Conservation (phyloP, 53 echinoderm and acorn worm genomes). For the Stichopus horrens region DNA sequence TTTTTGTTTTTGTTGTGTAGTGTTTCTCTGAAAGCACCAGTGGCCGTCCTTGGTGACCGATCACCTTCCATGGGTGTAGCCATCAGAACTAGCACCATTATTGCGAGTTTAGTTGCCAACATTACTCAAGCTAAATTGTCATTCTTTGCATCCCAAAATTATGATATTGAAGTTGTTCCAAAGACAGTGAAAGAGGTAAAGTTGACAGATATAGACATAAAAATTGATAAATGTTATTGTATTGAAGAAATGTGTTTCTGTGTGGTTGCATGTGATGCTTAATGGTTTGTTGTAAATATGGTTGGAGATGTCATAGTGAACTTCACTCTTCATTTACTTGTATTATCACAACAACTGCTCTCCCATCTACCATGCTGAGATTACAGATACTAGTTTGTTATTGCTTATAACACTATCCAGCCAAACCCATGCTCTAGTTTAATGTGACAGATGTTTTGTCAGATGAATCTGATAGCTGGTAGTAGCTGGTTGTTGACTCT, state of each 20-base stretch:
- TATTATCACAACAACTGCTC: too few species aligned
- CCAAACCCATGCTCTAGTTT: too few species aligned
- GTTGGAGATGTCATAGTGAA: too few species aligned
- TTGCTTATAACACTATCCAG: too few species aligned
- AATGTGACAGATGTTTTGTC: too few species aligned
- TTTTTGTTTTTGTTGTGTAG: constrained; percentile 50
- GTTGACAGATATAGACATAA: neutral
- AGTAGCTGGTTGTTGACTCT: too few species aligned
- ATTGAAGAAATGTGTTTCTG: neutral
- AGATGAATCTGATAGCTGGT: too few species aligned
- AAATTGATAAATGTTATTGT: neutral
- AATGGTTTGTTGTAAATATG: too few species aligned
- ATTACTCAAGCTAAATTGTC: constrained; percentile 80
- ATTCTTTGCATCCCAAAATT: constrained; percentile 74
- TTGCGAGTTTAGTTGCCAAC: constrained; percentile 73
- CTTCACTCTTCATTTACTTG: too few species aligned
- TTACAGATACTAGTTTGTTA: too few species aligned
- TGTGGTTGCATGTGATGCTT: too few species aligned
- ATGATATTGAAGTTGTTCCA: constrained; percentile 59
- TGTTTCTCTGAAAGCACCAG: constrained; percentile 76
- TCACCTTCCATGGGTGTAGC: constrained; percentile 91
- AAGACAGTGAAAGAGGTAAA: constrained; percentile 72
- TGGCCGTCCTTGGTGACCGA: constrained; percentile 87
- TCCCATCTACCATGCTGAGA: too few species aligned
- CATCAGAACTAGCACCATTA: constrained; percentile 88